Conservation (phyloP, 1,140 invertebrate species). For the Saccostrea cuccullata region DNA sequence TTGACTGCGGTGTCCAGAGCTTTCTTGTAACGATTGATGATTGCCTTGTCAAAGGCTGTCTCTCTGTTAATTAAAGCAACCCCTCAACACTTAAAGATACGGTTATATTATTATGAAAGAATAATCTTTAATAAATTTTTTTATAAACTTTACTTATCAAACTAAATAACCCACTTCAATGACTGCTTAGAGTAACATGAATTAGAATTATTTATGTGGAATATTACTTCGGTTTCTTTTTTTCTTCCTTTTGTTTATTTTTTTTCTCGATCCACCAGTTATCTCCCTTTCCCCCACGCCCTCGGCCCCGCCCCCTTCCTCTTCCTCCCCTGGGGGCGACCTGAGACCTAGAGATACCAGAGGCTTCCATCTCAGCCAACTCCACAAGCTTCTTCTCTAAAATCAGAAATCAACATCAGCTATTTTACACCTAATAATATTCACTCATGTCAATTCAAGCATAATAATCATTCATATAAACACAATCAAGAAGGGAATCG, state of each 20-base stretch:
- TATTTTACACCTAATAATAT: no score
- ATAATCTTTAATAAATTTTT: no score
- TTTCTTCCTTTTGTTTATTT: conserved; percentile 77
- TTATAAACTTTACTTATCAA: no score
- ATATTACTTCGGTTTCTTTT: conserved; percentile 68
- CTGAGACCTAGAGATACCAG: background rate
- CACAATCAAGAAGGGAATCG: no score
- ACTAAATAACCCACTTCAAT: background rate
- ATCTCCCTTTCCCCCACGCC: conserved; percentile 50
- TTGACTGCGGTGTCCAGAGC: conserved; percentile 78
- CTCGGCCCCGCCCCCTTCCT: conserved; percentile 41
- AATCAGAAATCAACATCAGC: background rate
- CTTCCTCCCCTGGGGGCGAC: background rate
- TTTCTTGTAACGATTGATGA: conserved; percentile 75
- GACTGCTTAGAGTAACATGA: background rate
- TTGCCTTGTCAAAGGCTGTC: conserved; percentile 67
- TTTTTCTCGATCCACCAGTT: conserved; percentile 77
- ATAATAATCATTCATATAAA: no score
- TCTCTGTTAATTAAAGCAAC: conserved; percentile 63
- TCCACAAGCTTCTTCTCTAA: conserved; percentile 52
- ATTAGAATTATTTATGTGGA: background rate
- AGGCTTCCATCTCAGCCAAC: conserved; percentile 55
- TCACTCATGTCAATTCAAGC: no score
- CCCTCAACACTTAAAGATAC: background rate
- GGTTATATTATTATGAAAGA: background rate